Percentiles rank a stretch among this genome's conserved stretches.
phyloP scores from a whole-genome alignment of 2,113 vertebrate species.

The Cyprinodon variegatus region DNA sequence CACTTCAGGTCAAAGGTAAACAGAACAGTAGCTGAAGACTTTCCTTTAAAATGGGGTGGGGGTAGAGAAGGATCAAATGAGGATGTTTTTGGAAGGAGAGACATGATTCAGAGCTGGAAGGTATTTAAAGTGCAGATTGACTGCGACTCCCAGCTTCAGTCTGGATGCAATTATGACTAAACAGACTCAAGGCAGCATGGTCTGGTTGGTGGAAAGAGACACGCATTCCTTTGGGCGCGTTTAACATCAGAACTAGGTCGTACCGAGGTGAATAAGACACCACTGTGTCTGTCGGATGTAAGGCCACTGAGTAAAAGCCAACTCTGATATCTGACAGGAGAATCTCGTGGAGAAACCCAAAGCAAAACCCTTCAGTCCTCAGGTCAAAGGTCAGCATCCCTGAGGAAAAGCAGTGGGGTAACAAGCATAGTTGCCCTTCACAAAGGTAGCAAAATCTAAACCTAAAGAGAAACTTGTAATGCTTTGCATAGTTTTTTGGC shows the following conservation, averaged over 20 bases:
- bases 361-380: background rate
- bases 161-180: constrained; percentile 64
- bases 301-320: background rate
- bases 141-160: constrained; percentile 27
- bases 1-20: background rate
- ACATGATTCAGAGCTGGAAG: constrained; percentile 21
- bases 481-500: background rate
- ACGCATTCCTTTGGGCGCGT: constrained; percentile 43
- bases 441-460: background rate
- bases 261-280: constrained; percentile 19
- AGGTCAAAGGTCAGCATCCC: constrained; percentile 33
- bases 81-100: background rate
- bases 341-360: constrained; percentile 4
- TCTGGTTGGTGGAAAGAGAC: constrained; percentile 29
- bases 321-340: constrained; percentile 5
- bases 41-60: constrained; percentile 1
- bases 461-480: background rate
- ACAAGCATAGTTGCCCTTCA: background rate
- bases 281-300: background rate
- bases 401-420: background rate
- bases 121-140: constrained; percentile 15
- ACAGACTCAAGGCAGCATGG: constrained; percentile 24
- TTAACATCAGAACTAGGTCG: constrained; percentile 32
- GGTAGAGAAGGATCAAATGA: background rate
- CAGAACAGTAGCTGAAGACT: background rate